Evolutionary conservation across 2,888 invertebrate species (phyloP), one percentile per base, ranked within the genome.

Genomic region (Nomada ferruginata): DNA sequence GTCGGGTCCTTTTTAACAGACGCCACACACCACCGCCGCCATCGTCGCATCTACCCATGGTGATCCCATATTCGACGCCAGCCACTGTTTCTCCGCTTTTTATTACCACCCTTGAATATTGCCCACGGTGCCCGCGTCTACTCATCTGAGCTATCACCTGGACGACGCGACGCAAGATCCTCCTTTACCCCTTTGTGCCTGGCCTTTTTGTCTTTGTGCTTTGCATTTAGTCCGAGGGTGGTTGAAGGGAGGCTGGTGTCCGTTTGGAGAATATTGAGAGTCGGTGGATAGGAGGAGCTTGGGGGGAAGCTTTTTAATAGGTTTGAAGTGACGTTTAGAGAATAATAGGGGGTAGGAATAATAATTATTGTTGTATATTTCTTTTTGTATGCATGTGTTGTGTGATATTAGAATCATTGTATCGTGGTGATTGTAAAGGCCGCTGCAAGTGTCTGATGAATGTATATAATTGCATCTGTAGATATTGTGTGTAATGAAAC

Each of bases 51-150:
- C 26, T 18, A 13, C 42, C n/a, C 15, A n/a, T 13, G 47, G n/a
- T n/a, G 23, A 36, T 63, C 47, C 57, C 52, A 20, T 63, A 55
- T 57, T 53, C 29, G 20, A 26, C 29, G 26, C 15, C 50, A 18
- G 29, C 57, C 72, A 61, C 55, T 63, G 76, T 68, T 68, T 15
- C 69, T 52, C 4, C 36, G 59, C 44, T 66, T 80, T 72, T 78
- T 78, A 72, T 68, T 64, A 78, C 57, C 79, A 20, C 29, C 42
- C 78, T 57, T 50, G 57, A 78, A 72, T 57, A 55, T 68, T 52
- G 44, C 26, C 63, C 59, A 44, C 65, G 52, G 20, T 13, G 18
- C 15, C 36, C 26, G 9, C 53, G 26, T 20, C n/a, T 63, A 47
- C 42, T 50, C 15, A n/a, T 42, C 42, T 20, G 18, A 13, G 23